Base-by-base conservation (phyloP, 2,113 vertebrate genomes). In the Pagrus major region DNA sequence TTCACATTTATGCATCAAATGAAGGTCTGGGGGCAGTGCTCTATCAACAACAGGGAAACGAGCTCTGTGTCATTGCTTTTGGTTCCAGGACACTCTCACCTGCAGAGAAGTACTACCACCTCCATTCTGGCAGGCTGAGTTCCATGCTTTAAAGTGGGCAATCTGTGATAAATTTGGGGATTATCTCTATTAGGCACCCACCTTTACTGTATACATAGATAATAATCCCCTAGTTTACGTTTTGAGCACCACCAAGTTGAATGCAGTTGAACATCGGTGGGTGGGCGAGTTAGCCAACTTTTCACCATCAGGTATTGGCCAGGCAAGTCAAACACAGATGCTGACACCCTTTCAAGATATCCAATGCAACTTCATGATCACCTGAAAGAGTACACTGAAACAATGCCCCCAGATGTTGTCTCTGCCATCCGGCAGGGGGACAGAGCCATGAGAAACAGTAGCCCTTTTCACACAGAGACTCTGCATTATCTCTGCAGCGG, bases 341-440 rank as follows among this genome's bases (percentile, higher is more conserved):
- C 18, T 18, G 29, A 74, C 49, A 79, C 41, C 2, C 25, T 75
- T 1, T 71, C 68, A 6, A 2, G 35, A 10, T 54, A 73, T 8
- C 69, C 67, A 20, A 67, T 78, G 6, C 8, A 8, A 0, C 2
- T 44, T 1, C 52, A 61, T 0, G 21, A 79, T 0, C 27, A 51
- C 27, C 23, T 80, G 0, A 51, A 3, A 0, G 60, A 71, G 6
- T 75, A 47, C 31, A 82, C 59, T 1, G 68, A 81, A 5, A 47
- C 11, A 8, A 31, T 63, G 16, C 18, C n/a, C 2, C 35, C 63
- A 27, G 47, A 78, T 6, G 52, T 44, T 0, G 8, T 54, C 12
- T 59, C 68, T 15, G 52, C 74, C 15, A 61, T 77, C 15, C 77
- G 49, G 60, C 83, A 71, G 16, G 82, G 71, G 1, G 42, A 61